A percentile compares a stretch with the other conserved stretches of the same genome.
Evolutionary conservation across 2,888 invertebrate species (phyloP).

Genomic region (Prenolepis imparis): DNA sequence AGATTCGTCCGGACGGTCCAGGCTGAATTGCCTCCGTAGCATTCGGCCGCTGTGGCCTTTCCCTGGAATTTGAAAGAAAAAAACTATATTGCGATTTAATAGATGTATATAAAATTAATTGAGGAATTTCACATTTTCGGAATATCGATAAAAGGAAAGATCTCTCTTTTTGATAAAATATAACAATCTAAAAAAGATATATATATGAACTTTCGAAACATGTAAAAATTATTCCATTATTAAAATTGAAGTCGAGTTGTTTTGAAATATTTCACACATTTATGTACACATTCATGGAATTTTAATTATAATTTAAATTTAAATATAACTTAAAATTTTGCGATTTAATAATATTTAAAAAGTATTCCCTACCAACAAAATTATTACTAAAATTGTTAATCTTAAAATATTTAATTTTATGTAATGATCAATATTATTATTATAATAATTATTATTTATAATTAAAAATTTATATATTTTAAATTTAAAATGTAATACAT

Average conservation of each 20-base stretch:
- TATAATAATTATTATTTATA: background rate
- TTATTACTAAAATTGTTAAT: background rate
- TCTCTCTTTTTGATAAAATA: background rate
- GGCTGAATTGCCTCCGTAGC: conserved; percentile 90
- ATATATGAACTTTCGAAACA: background rate
- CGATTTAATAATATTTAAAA: background rate
- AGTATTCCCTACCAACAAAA: background rate
- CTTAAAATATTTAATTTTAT: background rate
- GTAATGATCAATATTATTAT: no score
- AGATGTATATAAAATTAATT: background rate
- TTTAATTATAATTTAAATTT: no score
- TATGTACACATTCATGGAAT: background rate
- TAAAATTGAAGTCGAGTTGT: background rate
- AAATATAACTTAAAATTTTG: background rate
- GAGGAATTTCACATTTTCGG: background rate
- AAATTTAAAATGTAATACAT: background rate
- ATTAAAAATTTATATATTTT: background rate
- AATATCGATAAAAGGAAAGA: background rate
- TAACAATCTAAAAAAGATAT: background rate
- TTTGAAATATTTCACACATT: background rate
- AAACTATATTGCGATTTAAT: background rate
- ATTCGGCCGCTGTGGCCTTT: conserved; percentile 85
- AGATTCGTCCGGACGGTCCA: conserved; percentile 90
- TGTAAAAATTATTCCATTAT: background rate
- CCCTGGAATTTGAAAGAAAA: conserved; percentile 50